Evolutionary conservation across 2,113 vertebrate genomes (phyloP).

Genomic region (Erythrocercus mccallii): DNA sequence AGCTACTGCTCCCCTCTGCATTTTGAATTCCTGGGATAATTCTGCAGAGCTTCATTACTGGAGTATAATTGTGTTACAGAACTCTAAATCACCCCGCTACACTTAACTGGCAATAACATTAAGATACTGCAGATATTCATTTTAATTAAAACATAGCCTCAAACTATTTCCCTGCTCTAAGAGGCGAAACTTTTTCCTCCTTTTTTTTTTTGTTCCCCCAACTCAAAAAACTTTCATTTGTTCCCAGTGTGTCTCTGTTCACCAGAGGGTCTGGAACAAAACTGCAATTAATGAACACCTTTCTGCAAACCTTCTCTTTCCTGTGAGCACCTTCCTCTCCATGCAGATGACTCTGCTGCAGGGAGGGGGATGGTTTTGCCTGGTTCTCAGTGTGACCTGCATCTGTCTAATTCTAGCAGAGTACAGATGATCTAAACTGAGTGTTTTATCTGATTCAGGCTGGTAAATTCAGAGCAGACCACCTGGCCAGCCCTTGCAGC

Average conservation of each 20-base stretch:
- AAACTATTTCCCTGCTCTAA: conserved; percentile 76
- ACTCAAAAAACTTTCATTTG: conserved; percentile 58
- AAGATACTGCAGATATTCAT: conserved; percentile 83
- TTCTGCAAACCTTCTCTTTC: neutral
- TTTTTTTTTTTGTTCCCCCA: neutral
- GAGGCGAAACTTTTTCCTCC: conserved; percentile 68
- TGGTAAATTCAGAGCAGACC: neutral
- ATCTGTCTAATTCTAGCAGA: neutral
- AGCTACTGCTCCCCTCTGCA: conserved; percentile 76
- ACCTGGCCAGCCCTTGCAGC: neutral
- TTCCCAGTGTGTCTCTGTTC: conserved; percentile 45
- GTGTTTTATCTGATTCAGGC: neutral
- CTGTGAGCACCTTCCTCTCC: neutral
- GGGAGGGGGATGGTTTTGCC: neutral
- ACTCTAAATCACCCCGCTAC: conserved; percentile 82
- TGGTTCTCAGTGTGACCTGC: neutral
- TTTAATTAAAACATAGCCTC: conserved; percentile 86
- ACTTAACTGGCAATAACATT: conserved; percentile 86
- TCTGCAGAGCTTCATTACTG: conserved; percentile 79
- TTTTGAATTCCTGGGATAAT: conserved; percentile 81
- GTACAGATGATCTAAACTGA: neutral
- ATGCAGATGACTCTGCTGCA: conserved; percentile 1
- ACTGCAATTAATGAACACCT: conserved; percentile 63
- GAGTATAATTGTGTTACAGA: conserved; percentile 82
- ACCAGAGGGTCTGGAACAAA: conserved; percentile 53